A percentile compares a stretch with the other conserved stretches of the same genome.
Conservation (phyloP, 2,113 vertebrate genomes). For the Solea senegalensis region DNA sequence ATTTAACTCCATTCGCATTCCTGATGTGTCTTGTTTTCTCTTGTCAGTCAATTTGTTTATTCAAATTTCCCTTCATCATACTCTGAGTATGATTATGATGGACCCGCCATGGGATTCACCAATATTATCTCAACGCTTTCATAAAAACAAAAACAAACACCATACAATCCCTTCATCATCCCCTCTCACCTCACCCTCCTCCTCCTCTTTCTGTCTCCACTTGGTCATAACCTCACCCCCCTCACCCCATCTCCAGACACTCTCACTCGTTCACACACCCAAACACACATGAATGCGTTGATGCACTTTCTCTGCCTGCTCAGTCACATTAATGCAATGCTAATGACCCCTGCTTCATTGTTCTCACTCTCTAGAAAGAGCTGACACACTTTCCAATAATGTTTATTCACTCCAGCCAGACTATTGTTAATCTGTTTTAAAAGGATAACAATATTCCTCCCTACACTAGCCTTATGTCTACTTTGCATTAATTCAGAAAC, state of each 20-base stretch:
- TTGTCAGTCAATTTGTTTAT: constrained; percentile 47
- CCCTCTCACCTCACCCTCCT: constrained; percentile 18
- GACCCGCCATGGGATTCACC: constrained; percentile 28
- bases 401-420: constrained; percentile 69
- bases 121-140: constrained; percentile 30
- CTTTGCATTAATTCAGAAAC: constrained; percentile 54
- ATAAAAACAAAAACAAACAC: constrained; percentile 52
- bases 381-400: constrained; percentile 76
- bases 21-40: constrained; percentile 41
- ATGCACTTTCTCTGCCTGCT: constrained; percentile 70
- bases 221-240: constrained; percentile 63
- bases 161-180: constrained; percentile 16
- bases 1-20: constrained; percentile 54
- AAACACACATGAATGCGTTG: constrained; percentile 48
- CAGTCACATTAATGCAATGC: constrained; percentile 78
- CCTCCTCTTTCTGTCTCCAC: constrained; percentile 49
- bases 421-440: constrained; percentile 74
- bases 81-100: constrained; percentile 25
- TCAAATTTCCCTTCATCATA: constrained; percentile 29
- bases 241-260: constrained; percentile 58
- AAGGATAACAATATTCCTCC: constrained; percentile 60
- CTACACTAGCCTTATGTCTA: constrained; percentile 51
- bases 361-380: constrained; percentile 54
- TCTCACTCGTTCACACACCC: constrained; percentile 55
- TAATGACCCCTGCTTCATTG: constrained; percentile 76